Percentiles rank a stretch among this genome's conserved stretches.
Evolutionary conservation across 1,140 invertebrate genomes (phyloP).

Genomic region (Pachypeltis micranthus): DNA sequence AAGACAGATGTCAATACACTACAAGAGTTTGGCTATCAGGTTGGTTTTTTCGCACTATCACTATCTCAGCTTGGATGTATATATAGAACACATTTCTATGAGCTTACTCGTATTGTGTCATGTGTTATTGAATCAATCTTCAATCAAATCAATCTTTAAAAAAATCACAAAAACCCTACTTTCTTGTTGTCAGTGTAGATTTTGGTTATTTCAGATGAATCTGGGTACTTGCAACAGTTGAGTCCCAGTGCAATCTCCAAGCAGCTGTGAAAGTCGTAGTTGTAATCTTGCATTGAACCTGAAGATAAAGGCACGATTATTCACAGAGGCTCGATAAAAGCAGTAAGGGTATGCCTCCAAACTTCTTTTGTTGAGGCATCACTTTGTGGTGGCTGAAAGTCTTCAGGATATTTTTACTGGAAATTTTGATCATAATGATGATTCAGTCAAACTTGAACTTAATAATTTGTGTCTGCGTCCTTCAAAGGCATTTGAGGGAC

Average conservation of each 20-base stretch:
- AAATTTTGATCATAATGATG: too few species aligned
- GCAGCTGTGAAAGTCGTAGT: conserved; percentile 93
- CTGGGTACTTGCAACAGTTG: conserved; percentile 93
- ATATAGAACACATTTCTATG: too few species aligned
- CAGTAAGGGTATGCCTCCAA: too few species aligned
- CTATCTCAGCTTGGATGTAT: not conserved
- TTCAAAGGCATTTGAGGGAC: too few species aligned
- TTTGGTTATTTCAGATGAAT: conserved; percentile 62
- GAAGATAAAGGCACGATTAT: too few species aligned
- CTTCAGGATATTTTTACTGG: too few species aligned
- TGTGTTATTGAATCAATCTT: not conserved
- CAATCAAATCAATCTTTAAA: not conserved
- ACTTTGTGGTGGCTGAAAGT: too few species aligned
- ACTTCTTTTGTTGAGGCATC: too few species aligned
- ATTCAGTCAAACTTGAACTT: too few species aligned
- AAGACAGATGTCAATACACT: too few species aligned
- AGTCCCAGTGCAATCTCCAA: conserved; percentile 97
- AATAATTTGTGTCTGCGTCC: too few species aligned
- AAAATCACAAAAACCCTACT: conserved; percentile 37
- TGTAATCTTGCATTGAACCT: conserved; percentile 99
- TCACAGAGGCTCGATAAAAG: too few species aligned
- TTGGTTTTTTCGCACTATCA: not conserved
- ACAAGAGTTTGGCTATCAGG: not conserved
- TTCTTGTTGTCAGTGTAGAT: conserved; percentile 94
- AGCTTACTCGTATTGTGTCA: not conserved